Base-by-base conservation (phyloP, 2,113 vertebrate genomes). In the Antennarius striatus region DNA sequence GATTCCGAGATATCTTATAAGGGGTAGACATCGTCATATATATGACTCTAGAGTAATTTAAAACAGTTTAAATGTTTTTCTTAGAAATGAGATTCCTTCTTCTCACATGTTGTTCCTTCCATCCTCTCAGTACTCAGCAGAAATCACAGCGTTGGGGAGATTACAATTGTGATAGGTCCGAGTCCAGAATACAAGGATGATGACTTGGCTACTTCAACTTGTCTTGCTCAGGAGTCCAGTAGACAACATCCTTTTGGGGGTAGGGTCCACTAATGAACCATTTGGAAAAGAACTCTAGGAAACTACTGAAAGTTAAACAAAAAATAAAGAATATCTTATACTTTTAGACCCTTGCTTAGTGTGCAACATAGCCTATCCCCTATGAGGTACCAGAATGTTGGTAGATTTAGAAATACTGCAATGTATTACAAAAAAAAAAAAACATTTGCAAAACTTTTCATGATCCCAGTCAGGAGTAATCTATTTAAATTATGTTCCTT, bases 241-340 rank as follows among this genome's bases (percentile, higher is more conserved):
- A 13, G 84, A 91, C 80, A 80, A 63, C 39, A 50, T 45, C 67
- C 61, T 45, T 52, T 54, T 59, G 82, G 84, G 83, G 86, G 84
- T 63, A 73, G 84, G 81, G 62, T 67, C 76, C 77, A 56, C 67
- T 84, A 88, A 85, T 58, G 28, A 63, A 55, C 61, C 68, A 57
- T 43, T 58, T 63, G 67, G 74, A 72, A 59, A 81, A 75, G 55
- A 63, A 62, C 29, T 80, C 47, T 13, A 56, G 54, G 63, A 69
- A 71, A 71, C 47, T 1, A 4, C 74, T 63, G 47, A 45, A 71
- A 71, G 65, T 9, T 13, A 53, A 67, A 64, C 53, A 66, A 56
- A 73, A 68, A 1, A 0, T 39, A 3, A 5, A 57, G 60, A 54
- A 49, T 1, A 11, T 66, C 40, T 15, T 36, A 39, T 14, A 17